Base-by-base conservation (phyloP, 2,797 vertebrate species). In the Lepilemur ruficaudatus region DNA sequence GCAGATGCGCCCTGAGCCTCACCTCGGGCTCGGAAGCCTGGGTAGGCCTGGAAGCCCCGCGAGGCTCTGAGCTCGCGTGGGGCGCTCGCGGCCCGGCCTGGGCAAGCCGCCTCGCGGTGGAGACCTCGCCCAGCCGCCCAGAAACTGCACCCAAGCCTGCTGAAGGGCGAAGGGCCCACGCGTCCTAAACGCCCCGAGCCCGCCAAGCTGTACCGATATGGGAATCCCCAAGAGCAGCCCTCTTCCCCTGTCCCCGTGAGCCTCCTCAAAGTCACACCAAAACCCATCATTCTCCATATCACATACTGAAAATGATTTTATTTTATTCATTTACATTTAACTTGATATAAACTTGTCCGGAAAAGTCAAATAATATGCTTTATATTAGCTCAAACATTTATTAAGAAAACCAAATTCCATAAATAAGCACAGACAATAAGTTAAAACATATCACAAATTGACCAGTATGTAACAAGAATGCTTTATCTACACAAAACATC, bases 401-500 rank as follows among this genome's bases (percentile, higher is more conserved):
- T 99, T 99, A 99, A 99, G 99, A 99, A 99, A 99, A 99, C 98
- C 98, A 98, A 99, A 98, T 99, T 99, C 99, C 99, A 99, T 99
- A 99, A 99, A 99, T 99, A 99, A 99, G 99, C 99, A 99, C 99
- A 99, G 99, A 99, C 99, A 99, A 98, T 98, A 99, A 99, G 98
- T 99, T 99, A 98, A 99, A 99, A 99, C 99, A 98, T 98, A 99
- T 99, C 99, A 99, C 99, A 99, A 99, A 99, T 98, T 98, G 99
- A 99, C 99, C 99, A 99, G 99, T 99, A 99, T 99, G 98, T 99
- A 99, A 99, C 99, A 99, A 99, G 99, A 99, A 99, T 99, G 99
- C 98, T 99, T 99, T 99, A 99, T 99, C 99, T 99, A 99, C 99
- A 99, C 99, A 99, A 99, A 99, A 99, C 99, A 99, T 99, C 99